phyloP scores from a whole-genome alignment of 2,888 invertebrate genomes.

The Listrodromus nycthemerus region DNA sequence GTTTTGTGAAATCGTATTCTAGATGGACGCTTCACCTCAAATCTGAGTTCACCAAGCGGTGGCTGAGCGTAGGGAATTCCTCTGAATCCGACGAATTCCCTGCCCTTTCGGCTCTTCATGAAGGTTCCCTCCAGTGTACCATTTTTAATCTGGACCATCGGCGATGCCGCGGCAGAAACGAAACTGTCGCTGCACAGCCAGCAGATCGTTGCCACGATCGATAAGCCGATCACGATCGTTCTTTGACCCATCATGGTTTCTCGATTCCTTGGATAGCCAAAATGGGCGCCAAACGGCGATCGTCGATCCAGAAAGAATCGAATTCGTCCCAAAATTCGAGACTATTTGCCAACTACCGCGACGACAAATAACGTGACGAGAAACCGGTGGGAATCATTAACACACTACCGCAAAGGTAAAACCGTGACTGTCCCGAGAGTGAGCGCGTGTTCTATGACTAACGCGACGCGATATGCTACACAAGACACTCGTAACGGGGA shows the following conservation, averaged over 20 bases:
- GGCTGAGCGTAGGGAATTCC: conserved; percentile 89
- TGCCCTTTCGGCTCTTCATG: conserved; percentile 86
- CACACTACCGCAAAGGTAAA: conserved; percentile 65
- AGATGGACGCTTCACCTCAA: conserved; percentile 85
- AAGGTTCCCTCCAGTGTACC: conserved; percentile 87
- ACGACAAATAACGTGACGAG: conserved; percentile 9
- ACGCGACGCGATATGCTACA: conserved; percentile 46
- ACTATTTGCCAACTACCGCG: not conserved
- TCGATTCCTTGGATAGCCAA: not conserved
- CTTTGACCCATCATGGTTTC: not conserved
- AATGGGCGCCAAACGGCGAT: not conserved
- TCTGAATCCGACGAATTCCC: conserved; percentile 87
- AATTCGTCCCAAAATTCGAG: not conserved
- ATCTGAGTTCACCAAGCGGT: conserved; percentile 87
- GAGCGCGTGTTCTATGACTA: conserved; percentile 59
- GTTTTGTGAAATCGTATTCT: not conserved
- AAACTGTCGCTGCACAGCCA: conserved; percentile 44
- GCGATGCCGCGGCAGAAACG: conserved; percentile 64
- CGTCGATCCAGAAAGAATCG: not conserved
- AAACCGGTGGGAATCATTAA: conserved; percentile 41
- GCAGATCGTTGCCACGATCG: conserved; percentile 50
- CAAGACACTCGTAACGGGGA: conserved; percentile 40
- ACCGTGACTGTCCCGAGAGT: conserved; percentile 67
- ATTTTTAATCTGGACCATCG: conserved; percentile 83
- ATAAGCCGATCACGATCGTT: not conserved